phyloP scores from a whole-genome alignment of 2,113 vertebrate species.

The Campylomormyrus tamandua region DNA sequence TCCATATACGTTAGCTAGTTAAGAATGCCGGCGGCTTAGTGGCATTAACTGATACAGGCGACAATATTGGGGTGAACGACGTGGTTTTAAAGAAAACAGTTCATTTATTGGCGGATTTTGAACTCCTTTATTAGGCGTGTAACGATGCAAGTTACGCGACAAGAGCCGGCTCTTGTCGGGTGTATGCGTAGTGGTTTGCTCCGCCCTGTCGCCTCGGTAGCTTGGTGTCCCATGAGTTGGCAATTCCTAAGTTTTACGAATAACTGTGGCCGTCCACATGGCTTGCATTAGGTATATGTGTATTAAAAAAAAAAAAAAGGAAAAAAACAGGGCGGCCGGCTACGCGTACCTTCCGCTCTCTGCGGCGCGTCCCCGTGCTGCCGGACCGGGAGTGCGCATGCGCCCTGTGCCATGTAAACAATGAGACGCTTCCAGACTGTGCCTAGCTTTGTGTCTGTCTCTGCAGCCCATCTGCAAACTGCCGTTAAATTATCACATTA shows the following conservation, averaged over 20 bases:
- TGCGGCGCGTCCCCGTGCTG: conserved; percentile 1
- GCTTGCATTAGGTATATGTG: neutral
- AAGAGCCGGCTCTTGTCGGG: neutral
- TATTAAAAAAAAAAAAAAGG: neutral
- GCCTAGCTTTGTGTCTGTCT: conserved; percentile 56
- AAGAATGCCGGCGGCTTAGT: neutral
- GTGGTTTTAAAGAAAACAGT: neutral
- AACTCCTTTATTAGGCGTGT: neutral
- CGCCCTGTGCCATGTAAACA: conserved; percentile 64
- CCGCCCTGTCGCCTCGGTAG: neutral
- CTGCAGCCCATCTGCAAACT: conserved; percentile 37
- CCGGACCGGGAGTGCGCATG: conserved; percentile 52
- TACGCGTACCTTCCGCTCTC: neutral
- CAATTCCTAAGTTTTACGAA: neutral
- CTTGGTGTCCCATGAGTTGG: neutral
- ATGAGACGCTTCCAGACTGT: conserved; percentile 60
- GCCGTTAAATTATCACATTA: conserved; percentile 26
- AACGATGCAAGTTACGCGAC: neutral
- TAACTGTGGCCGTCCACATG: neutral
- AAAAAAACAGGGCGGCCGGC: neutral
- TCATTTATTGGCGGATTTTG: neutral
- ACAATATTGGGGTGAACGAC: neutral
- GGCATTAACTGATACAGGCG: neutral
- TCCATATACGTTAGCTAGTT: neutral
- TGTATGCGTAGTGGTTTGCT: neutral